A percentile compares a stretch with the other conserved stretches of the same genome.
Evolutionary conservation across 2,797 vertebrate species (phyloP).

Genomic region (Syndactyla subalaris): DNA sequence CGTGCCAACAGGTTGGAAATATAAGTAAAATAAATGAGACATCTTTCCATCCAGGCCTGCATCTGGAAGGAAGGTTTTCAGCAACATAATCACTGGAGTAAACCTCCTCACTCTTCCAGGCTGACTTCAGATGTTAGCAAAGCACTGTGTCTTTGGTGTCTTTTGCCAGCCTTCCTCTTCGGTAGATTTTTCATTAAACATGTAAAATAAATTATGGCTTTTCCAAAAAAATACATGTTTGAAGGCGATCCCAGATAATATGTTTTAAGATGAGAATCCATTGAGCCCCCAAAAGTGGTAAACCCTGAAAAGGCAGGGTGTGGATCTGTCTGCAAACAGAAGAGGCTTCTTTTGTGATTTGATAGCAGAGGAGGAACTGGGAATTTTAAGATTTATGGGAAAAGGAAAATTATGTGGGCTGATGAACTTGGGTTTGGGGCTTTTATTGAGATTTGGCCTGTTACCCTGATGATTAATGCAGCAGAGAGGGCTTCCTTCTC

Average conservation of each 20-base stretch:
- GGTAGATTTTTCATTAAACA: neutral
- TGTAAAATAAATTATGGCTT: neutral
- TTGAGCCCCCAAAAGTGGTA: neutral
- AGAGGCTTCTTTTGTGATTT: neutral
- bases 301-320: constrained; percentile 16
- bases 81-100: neutral
- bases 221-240: neutral
- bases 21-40: neutral
- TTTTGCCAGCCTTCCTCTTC: neutral
- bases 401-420: constrained; percentile 50
- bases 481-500: constrained; percentile 29
- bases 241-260: neutral
- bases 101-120: neutral
- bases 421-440: constrained; percentile 29
- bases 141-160: neutral
- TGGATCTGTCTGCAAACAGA: constrained; percentile 26
- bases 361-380: constrained; percentile 25
- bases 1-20: neutral
- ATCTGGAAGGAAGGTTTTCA: constrained; percentile 10
- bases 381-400: constrained; percentile 20
- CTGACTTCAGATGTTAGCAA: constrained; percentile 14
- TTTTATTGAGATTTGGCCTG: neutral
- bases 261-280: neutral
- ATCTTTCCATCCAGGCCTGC: constrained; percentile 6
- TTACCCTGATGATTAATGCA: constrained; percentile 57